Percentiles rank a stretch among this genome's conserved stretches.
Evolutionary conservation across 2,888 invertebrate species (phyloP).

Genomic region (Amphipyra berbera): DNA sequence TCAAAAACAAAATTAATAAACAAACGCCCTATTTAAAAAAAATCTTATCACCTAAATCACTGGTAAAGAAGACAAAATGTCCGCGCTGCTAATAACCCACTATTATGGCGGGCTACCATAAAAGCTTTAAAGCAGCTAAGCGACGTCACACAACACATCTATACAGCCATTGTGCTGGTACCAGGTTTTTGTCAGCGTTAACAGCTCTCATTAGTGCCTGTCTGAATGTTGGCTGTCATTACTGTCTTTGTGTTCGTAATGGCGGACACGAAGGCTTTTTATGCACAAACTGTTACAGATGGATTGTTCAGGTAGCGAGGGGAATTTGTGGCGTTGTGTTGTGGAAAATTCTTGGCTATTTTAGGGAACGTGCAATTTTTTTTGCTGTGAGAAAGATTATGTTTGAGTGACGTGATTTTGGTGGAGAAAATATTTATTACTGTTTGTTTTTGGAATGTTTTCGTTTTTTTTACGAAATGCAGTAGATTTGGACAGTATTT

Average conservation of each 20-base stretch:
- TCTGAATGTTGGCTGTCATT: constrained; percentile 57
- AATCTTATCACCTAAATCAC: too few species aligned
- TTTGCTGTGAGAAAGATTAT: constrained; percentile 2
- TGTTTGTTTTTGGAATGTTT: neutral
- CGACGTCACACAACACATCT: constrained; percentile 24
- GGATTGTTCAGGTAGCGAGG: constrained; percentile 55
- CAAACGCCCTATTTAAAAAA: too few species aligned
- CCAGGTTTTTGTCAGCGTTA: constrained; percentile 61
- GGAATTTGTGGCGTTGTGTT: constrained; percentile 36
- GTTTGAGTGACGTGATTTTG: constrained; percentile 21
- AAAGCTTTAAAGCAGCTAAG: constrained; percentile 21
- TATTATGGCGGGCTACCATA: constrained; percentile 30
- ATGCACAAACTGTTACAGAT: constrained; percentile 51
- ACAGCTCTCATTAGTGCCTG: constrained; percentile 69
- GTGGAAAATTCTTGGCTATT: constrained; percentile 26
- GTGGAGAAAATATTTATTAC: neutral
- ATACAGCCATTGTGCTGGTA: constrained; percentile 28
- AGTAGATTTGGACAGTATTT: too few species aligned
- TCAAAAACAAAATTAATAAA: too few species aligned
- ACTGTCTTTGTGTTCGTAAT: constrained; percentile 59
- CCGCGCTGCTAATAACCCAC: constrained; percentile 24
- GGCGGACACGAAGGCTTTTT: constrained; percentile 52
- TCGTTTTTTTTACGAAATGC: too few species aligned
- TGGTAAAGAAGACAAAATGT: neutral
- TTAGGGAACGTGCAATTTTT: constrained; percentile 18